Conservation (phyloP, 2,888 invertebrate genomes). For the Nematopogon swammerdamellus region DNA sequence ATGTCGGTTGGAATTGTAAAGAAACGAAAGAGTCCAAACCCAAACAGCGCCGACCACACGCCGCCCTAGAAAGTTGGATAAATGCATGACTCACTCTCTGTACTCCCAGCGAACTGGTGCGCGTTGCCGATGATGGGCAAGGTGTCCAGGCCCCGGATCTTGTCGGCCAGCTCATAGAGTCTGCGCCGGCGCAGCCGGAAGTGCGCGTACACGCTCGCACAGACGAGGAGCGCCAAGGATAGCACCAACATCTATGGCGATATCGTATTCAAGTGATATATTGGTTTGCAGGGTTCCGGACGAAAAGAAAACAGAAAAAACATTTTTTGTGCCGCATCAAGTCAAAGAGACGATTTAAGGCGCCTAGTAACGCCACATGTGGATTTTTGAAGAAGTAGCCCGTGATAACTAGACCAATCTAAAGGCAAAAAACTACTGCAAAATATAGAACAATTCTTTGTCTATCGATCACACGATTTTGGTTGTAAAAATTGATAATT, state of each 20-base stretch:
- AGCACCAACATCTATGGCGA: neutral
- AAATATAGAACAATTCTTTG: too few relatives aligned
- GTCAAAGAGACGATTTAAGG: too few relatives aligned
- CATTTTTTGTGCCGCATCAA: too few relatives aligned
- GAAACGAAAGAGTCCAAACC: too few relatives aligned
- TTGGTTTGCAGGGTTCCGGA: neutral
- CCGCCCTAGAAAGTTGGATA: neutral
- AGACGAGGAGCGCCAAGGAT: neutral
- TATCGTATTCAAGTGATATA: neutral
- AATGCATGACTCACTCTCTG: slow-evolving; percentile 1
- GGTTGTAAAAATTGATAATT: too few relatives aligned
- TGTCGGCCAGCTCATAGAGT: slow-evolving; percentile 2
- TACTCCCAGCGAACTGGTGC: slow-evolving; percentile 7
- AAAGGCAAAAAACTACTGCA: too few relatives aligned
- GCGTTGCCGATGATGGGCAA: slow-evolving; percentile 8
- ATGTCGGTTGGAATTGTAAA: too few relatives aligned
- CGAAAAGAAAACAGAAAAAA: neutral
- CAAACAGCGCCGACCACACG: too few relatives aligned
- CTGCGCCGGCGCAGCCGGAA: slow-evolving; percentile 4
- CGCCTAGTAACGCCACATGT: too few relatives aligned
- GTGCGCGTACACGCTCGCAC: neutral
- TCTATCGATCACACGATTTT: too few relatives aligned
- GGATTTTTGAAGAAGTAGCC: too few relatives aligned
- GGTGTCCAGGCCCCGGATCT: slow-evolving; percentile 1
- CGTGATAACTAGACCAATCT: too few relatives aligned